phyloP scores from a whole-genome alignment of 2,888 invertebrate genomes.

The Trichacis sp. region DNA sequence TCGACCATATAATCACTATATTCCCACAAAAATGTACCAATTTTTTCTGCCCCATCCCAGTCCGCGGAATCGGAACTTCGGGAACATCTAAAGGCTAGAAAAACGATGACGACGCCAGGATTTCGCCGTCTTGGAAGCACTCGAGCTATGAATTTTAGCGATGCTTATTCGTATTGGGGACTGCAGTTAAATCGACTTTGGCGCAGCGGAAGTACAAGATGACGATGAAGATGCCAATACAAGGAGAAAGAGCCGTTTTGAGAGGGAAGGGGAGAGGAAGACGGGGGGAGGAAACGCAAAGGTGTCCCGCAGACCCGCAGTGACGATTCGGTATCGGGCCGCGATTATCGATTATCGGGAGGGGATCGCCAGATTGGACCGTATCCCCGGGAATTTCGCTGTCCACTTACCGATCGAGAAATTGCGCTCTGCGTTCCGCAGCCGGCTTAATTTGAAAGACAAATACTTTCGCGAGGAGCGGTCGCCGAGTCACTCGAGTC shows the following conservation, averaged over 20 bases:
- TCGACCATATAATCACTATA: too few relatives aligned
- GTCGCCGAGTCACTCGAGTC: too few relatives aligned
- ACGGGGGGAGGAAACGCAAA: background rate
- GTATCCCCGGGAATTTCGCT: background rate
- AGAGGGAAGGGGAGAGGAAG: background rate
- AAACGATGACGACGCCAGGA: background rate
- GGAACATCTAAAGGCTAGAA: too few relatives aligned
- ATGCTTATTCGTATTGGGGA: constrained; percentile 21
- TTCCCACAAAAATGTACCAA: background rate
- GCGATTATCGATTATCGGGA: constrained; percentile 14
- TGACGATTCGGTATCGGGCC: constrained; percentile 14
- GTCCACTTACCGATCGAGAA: constrained; percentile 10
- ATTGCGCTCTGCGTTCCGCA: constrained; percentile 7
- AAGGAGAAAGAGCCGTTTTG: background rate
- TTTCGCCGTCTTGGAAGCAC: constrained; percentile 1
- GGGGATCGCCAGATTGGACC: constrained; percentile 9
- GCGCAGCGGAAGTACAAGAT: constrained; percentile 32
- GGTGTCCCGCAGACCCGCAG: constrained; percentile 15
- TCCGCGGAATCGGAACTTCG: too few relatives aligned
- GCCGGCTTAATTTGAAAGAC: background rate
- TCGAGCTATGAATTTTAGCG: constrained; percentile 17
- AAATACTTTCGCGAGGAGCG: background rate
- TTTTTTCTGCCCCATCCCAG: background rate
- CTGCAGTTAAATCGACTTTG: constrained; percentile 35
- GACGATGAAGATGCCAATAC: constrained; percentile 28